Evolutionary conservation across 2,888 invertebrate species (phyloP), one percentile per base, ranked within the genome.

Genomic region (Rapana venosa): DNA sequence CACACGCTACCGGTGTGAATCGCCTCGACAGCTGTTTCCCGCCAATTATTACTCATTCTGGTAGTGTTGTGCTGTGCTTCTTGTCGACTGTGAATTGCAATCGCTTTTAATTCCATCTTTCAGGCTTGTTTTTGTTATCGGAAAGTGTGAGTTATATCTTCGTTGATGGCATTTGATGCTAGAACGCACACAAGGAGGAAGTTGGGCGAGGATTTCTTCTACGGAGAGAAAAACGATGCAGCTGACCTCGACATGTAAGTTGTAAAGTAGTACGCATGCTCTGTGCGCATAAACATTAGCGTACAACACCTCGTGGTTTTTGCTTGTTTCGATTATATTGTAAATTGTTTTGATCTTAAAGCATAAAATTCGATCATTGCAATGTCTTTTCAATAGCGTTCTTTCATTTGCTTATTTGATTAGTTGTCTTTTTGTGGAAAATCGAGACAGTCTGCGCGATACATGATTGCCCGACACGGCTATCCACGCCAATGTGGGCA

Each of bases 1-100:
- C 89, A 90, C 88, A 86, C 90, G 89, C 90, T 91, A 91, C 91
- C 90, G 92, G 92, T 92, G 93, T 95, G 94, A 94, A 95, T 94
- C 92, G 93, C 92, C 93, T 35, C 92, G 92, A 93, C 94, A 94
- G 94, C 94, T 93, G 93, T 95, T 95, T 95, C 95, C 95, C 95
- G 95, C 95, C 95, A 95, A 95, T 95, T 95, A 94, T 94, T 95
- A 95, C 95, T 95, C 95, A 94, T 94, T 95, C 94, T 94, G 91
- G 92, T 92, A 92, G 92, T 93, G 93, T 94, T 92, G 93, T 93
- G 93, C 93, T 93, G 93, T 93, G 93, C 91, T 93, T 92, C 93
- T 93, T 92, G 94, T 94, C 92, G 92, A 92, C 91, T 92, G 90
- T 88, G 91, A 90, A 91, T 92, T 89, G 91, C 91, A 90, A 92